Conservation (phyloP, 35 echinoderm and acorn worm species). For the Diadema setosum region DNA sequence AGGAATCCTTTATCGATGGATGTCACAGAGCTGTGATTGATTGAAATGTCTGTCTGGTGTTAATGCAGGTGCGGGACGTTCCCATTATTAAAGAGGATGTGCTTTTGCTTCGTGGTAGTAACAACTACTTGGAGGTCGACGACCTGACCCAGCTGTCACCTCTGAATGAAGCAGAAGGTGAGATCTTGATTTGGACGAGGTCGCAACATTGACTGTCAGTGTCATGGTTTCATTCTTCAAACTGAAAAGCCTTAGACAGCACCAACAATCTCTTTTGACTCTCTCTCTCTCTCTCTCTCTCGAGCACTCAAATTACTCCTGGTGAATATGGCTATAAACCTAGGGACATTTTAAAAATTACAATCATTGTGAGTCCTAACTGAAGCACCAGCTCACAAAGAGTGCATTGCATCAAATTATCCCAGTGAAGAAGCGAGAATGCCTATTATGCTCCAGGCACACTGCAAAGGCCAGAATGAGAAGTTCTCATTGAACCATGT, state of each 20-base stretch:
- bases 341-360: neutral
- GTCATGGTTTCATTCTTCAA: neutral
- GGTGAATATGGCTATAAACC: neutral
- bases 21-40: neutral
- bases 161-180: slow-evolving; percentile 63
- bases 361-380: neutral
- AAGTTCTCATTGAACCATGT: no score
- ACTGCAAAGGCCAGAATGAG: no score
- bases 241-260: neutral
- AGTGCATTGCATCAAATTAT: no score
- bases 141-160: slow-evolving; percentile 26
- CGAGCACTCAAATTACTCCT: neutral
- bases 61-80: neutral
- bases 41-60: neutral
- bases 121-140: slow-evolving; percentile 20
- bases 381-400: no score
- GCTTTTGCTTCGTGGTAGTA: slow-evolving; percentile 21
- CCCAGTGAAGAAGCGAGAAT: no score
- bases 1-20: neutral
- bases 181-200: neutral
- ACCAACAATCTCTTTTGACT: neutral
- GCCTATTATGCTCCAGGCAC: no score
- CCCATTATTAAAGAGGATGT: neutral
- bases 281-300: neutral
- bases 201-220: neutral